These are phyloP conservation scores for Caenorhabditis zanzibari DNA, from an alignment of 2,888 invertebrate genomes.

Conservation along the genomic window DNA sequence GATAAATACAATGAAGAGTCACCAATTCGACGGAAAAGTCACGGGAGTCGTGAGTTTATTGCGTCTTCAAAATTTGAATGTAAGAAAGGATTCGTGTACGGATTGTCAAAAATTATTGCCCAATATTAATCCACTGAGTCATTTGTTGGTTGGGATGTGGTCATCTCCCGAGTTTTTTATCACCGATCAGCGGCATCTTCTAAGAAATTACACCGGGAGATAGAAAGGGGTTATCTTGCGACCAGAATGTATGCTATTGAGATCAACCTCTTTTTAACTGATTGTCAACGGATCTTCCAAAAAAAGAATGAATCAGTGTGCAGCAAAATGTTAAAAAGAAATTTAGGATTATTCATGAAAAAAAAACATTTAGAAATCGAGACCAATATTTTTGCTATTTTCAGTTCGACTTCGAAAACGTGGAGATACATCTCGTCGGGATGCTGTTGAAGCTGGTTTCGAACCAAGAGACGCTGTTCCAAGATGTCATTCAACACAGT, in stretches of 20 bases:
- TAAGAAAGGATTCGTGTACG: slow-evolving; percentile 10
- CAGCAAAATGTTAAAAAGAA: no score
- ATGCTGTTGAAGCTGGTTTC: slow-evolving; percentile 74
- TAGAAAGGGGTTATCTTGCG: slow-evolving; percentile 20
- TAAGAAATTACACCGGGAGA: slow-evolving; percentile 46
- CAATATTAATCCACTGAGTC: slow-evolving; percentile 15
- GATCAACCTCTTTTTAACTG: background rate
- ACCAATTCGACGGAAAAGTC: slow-evolving; percentile 44
- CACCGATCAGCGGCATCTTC: slow-evolving; percentile 58
- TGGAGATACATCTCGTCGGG: slow-evolving; percentile 58
- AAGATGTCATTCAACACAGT: slow-evolving; percentile 72
- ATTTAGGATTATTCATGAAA: no score
- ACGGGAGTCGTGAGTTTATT: slow-evolving; percentile 47
- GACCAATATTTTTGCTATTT: no score
- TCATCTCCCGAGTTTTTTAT: slow-evolving; percentile 46
- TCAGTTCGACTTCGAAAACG: slow-evolving; percentile 71
- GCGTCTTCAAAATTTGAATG: background rate
- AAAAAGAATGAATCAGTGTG: no score
- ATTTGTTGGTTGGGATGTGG: slow-evolving; percentile 21
- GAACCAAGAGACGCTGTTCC: slow-evolving; percentile 69
- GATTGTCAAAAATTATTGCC: slow-evolving; percentile 29
- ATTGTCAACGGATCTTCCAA: no score
- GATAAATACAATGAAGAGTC: slow-evolving; percentile 61
- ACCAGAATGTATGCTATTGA: background rate
- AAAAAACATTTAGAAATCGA: background rate